A percentile compares a stretch with the other conserved stretches of the same genome.
phyloP scores from a whole-genome alignment of 2,888 invertebrate species.

The Trichopria drosophilae region DNA sequence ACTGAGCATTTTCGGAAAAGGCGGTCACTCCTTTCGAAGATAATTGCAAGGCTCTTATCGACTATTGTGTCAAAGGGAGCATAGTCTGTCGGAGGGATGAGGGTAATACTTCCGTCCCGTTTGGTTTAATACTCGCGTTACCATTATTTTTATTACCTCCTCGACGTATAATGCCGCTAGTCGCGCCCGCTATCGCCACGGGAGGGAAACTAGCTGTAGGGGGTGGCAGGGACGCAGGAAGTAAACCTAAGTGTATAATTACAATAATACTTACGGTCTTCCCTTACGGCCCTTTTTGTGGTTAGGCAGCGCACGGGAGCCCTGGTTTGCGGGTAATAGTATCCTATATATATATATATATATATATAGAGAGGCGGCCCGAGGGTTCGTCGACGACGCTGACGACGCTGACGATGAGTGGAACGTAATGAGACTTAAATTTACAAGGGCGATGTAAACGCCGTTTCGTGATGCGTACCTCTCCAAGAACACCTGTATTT shows the following conservation, averaged over 20 bases:
- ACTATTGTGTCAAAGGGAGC: no score
- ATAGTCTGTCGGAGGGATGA: slow-evolving; percentile 28
- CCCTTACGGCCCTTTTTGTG: slow-evolving; percentile 41
- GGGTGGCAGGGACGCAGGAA: slow-evolving; percentile 47
- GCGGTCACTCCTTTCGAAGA: no score
- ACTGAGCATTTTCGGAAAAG: no score
- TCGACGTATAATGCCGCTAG: slow-evolving; percentile 46
- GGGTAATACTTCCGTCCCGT: slow-evolving; percentile 47
- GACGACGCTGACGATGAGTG: slow-evolving; percentile 36
- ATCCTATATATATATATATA: no score
- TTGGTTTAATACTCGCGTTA: slow-evolving; percentile 55
- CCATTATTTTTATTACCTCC: slow-evolving; percentile 46
- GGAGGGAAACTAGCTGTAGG: neutral
- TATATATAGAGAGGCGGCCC: no score
- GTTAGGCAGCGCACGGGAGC: slow-evolving; percentile 30
- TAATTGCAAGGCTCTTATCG: no score
- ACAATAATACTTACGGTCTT: slow-evolving; percentile 55
- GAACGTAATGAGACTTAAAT: slow-evolving; percentile 52
- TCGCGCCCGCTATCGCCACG: slow-evolving; percentile 24
- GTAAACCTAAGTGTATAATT: slow-evolving; percentile 59
- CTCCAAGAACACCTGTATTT: slow-evolving; percentile 34
- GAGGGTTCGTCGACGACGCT: slow-evolving; percentile 20
- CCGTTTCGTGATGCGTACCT: slow-evolving; percentile 29
- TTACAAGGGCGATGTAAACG: slow-evolving; percentile 34
- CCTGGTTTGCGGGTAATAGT: no score